Evolutionary conservation across 2,113 vertebrate genomes (phyloP), one percentile per base, ranked within the genome.

Genomic region (Sisor rabdophorus): DNA sequence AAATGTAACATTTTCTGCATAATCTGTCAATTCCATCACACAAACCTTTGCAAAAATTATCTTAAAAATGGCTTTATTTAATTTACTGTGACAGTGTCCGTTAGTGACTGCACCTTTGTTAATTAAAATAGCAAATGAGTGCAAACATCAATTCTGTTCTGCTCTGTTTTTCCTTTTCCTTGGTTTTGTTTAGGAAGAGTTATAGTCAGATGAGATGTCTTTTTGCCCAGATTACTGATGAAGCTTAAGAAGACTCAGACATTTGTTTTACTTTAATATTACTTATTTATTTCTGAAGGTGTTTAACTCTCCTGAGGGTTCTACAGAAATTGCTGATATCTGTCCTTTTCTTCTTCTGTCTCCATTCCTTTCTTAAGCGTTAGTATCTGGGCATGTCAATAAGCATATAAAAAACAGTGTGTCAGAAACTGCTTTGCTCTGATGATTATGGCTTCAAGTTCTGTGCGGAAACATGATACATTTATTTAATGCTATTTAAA

Each of bases 1-100:
- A 89, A 88, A 89, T 85, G 88, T 86, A 91, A 89, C 89, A 88
- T 91, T 91, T 89, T 84, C 85, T 88, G 85, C 86, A 86, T 87
- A 85, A 91, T 91, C 91, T 90, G 90, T 92, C 90, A 90, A 88
- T 75, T 54, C 56, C 73, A 88, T 75, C 77, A 78, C 78, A 78
- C 60, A 82, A 58, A 68, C 75, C 59, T 81, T 73, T 58, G 63
- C 77, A 86, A 80, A 80, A 88, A 90, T 89, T 86, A 84, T 73
- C 80, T 86, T 82, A 77, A 86, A 88, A 88, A 90, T 84, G 85
- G 81, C 77, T 80, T 79, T 73, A 82, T 89, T 89, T 88, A 85
- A 90, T 91, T 87, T 90, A 82, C 85, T 85, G 83, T 81, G 82
- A 88, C 86, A 83, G 85, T 76, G 64, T 81, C 78, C 84, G 89